These are phyloP conservation scores for Macrosiphum euphorbiae DNA, from an alignment of 2,888 invertebrate species.

Conservation along the genomic window DNA sequence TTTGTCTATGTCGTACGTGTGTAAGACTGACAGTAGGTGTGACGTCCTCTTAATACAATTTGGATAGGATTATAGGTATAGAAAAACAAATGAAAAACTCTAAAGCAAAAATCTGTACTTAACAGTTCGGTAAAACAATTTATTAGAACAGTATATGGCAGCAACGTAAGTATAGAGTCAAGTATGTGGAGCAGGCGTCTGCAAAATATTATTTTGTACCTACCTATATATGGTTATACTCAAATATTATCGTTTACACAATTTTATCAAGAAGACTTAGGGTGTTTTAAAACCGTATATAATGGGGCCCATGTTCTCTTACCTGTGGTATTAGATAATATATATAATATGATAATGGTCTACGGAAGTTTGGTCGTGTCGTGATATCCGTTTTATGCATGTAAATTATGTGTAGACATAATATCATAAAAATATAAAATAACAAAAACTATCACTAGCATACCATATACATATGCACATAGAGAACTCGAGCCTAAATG, in stretches of 20 bases:
- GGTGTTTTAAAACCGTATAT: too few relatives aligned
- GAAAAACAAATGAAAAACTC: too few relatives aligned
- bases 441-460: background rate
- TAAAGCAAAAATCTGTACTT: too few relatives aligned
- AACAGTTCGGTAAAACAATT: too few relatives aligned
- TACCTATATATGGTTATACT: background rate
- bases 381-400: background rate
- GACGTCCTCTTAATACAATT: background rate
- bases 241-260: background rate
- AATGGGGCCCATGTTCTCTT: background rate
- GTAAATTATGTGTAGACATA: too few relatives aligned
- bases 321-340: background rate
- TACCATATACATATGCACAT: background rate
- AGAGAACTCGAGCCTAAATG: background rate
- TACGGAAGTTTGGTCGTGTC: background rate
- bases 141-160: background rate
- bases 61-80: too few relatives aligned
- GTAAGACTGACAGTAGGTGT: too few relatives aligned
- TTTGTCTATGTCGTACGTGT: too few relatives aligned
- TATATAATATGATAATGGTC: background rate
- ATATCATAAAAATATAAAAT: background rate
- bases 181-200: background rate
- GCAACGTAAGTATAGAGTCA: background rate
- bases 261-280: background rate
- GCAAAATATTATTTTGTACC: background rate